Conservation (phyloP, 2,888 invertebrate genomes). For the Physocephala rufipes region DNA sequence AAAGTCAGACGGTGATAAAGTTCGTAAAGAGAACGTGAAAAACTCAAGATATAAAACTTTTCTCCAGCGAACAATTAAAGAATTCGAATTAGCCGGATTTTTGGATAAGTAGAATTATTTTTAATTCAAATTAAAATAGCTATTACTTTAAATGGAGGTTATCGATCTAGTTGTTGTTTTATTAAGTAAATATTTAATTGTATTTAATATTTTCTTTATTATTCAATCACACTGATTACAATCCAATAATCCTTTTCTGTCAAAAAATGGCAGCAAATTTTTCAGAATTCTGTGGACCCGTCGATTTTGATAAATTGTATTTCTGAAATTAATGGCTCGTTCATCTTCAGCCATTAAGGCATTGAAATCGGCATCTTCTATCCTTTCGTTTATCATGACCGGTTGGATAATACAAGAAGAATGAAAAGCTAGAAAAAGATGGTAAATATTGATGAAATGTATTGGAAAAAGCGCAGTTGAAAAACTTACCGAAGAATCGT, state of each 20-base stretch:
- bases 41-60: conserved; percentile 62
- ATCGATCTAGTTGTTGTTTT: conserved; percentile 3
- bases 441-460: not conserved
- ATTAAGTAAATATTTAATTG: conserved; percentile 3
- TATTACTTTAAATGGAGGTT: conserved; percentile 12
- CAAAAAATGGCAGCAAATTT: conserved; percentile 58
- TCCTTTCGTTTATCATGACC: conserved; percentile 58
- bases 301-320: conserved; percentile 57
- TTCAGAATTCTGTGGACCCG: conserved; percentile 54
- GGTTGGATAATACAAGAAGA: conserved; percentile 57
- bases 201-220: not conserved
- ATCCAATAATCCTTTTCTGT: conserved; percentile 60
- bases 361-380: conserved; percentile 61
- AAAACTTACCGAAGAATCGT: conserved; percentile 49
- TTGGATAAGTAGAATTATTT: conserved; percentile 53
- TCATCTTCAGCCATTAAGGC: conserved; percentile 59
- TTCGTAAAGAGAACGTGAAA: conserved; percentile 60
- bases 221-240: conserved; percentile 47
- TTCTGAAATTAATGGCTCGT: conserved; percentile 55
- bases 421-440: conserved; percentile 53
- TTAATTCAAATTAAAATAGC: not conserved
- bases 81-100: conserved; percentile 63
- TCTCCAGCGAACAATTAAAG: conserved; percentile 60
- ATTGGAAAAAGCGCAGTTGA: not conserved
- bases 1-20: conserved; percentile 56